Evolutionary conservation across 2,888 invertebrate genomes (phyloP), one percentile per base, ranked within the genome.

Genomic region (Eucera pruinosa): DNA sequence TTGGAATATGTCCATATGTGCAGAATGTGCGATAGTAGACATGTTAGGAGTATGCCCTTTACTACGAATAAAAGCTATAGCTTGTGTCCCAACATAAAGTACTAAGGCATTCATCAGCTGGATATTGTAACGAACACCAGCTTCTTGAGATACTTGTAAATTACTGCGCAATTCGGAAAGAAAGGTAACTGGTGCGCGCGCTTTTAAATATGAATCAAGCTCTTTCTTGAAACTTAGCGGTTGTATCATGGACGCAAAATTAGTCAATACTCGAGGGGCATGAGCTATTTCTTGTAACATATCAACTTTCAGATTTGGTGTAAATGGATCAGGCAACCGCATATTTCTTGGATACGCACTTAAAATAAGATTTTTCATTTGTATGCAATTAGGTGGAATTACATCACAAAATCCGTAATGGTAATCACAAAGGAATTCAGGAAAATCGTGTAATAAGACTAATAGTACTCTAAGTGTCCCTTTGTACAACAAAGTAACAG

Each of bases 1-100:
- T 93, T 99, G 99, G 95, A 99, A 99, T 86, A 99, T 99, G 92
- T 99, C 99, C 99, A 99, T 99, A 92, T 98, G 99, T 0, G 99
- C 97, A 39, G 98, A 98, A 92, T 99, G 99, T 0, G 98, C 97
- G 81, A 99, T 99, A n/a, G 98, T 99, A 52, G 97, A 96, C 96
- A 98, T 98, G 90, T 97, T 98, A 0, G 99, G 98, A 1, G 97
- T 96, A 87, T 96, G 96, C 55, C 97, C 97, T 93, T 98, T 98
- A 87, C 95, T 95, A 77, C 98, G 95, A 81, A 99, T 98, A 90
- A 96, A 95, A 2, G 96, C 95, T 87, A 99, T 99, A 4, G 99
- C 99, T 93, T 98, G 98, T 0, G 97, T 98, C 43, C 99, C 99
- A 69, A 99, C 99, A 91, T 99, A 99, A 87, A 99, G 93, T 15